Conservation (phyloP, 1,140 invertebrate species). For the Hyles euphorbiae region DNA sequence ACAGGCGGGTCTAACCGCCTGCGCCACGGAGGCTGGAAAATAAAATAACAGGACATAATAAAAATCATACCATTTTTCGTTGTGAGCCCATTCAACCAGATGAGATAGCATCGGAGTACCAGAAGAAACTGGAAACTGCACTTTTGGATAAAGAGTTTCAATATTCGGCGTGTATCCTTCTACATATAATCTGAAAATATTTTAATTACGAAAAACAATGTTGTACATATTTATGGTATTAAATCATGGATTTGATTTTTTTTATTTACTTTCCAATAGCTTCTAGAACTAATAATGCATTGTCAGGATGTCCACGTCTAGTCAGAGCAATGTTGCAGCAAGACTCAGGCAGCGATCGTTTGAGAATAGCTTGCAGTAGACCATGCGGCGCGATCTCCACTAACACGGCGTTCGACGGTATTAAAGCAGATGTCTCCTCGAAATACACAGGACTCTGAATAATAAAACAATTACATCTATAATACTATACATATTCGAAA, state of each 20-base stretch:
- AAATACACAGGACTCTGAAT: constrained; percentile 84
- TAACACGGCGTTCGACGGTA: constrained; percentile 85
- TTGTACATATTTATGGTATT: too few species aligned
- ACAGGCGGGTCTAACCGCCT: too few species aligned
- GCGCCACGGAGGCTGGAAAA: too few species aligned
- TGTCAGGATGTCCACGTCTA: constrained; percentile 79
- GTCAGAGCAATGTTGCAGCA: constrained; percentile 75
- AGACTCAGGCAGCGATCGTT: too few species aligned
- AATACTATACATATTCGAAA: too few species aligned
- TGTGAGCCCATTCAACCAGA: constrained; percentile 83
- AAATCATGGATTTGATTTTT: background rate
- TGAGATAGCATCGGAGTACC: constrained; percentile 83
- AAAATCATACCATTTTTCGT: constrained; percentile 61
- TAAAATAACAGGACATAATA: too few species aligned
- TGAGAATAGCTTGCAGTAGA: constrained; percentile 41
- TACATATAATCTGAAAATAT: constrained; percentile 77
- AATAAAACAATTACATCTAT: background rate
- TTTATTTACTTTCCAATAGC: constrained; percentile 76
- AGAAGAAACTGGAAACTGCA: constrained; percentile 82
- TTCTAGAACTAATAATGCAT: constrained; percentile 77
- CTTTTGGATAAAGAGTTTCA: constrained; percentile 77
- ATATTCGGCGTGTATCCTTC: constrained; percentile 79
- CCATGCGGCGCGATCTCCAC: constrained; percentile 86
- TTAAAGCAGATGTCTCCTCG: constrained; percentile 83
- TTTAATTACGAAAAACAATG: too few species aligned